Base-by-base conservation (phyloP, 1,140 invertebrate genomes). In the Tetramorium alpestre region DNA sequence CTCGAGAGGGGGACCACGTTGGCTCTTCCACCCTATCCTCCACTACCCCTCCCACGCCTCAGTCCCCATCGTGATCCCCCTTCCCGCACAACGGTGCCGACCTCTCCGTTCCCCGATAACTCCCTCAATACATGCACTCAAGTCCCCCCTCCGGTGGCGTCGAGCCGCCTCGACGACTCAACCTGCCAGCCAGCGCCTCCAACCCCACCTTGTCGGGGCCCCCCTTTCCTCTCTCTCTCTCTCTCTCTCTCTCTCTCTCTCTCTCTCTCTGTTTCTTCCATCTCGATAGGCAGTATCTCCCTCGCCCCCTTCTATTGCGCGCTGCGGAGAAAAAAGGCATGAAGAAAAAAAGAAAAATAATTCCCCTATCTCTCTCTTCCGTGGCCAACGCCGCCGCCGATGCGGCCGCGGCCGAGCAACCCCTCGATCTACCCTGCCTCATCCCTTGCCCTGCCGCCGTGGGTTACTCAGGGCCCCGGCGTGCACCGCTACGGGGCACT, bases 401-500 rank as follows among this genome's bases (percentile, higher is more conserved):
- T 51, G 78, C 75, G 22, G 8, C 8, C 51, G 78, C 65, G 38
- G 51, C 25, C 25, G 76, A 82, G n/a, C 65, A 65, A 67, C 88
- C 75, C 78, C 41, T 75, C 51, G 58, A 54, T 85, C 67, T 75
- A 64, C 82, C 65, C 67, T 87, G 69, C 82, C 91, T 86, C 88
- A 86, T 80, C 78, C 69, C 70, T 67, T 70, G 85, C 89, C 90
- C 90, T 88, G 73, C 87, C 87, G 77, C 84, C 72, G 70, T 90
- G 88, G 89, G 88, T 88, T 91, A 89, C 88, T 88, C 89, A 60
- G 78, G 85, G 77, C 70, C 88, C 86, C 65, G 87, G 69, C 76
- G 78, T 80, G 88, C 86, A 80, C 80, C 72, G 94, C 94, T 94
- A 92, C 70, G 90, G 94, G 94, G 94, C 95, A 95, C 95, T 95